Conservation (phyloP, 2,888 invertebrate species). For the Torymus texanus region DNA sequence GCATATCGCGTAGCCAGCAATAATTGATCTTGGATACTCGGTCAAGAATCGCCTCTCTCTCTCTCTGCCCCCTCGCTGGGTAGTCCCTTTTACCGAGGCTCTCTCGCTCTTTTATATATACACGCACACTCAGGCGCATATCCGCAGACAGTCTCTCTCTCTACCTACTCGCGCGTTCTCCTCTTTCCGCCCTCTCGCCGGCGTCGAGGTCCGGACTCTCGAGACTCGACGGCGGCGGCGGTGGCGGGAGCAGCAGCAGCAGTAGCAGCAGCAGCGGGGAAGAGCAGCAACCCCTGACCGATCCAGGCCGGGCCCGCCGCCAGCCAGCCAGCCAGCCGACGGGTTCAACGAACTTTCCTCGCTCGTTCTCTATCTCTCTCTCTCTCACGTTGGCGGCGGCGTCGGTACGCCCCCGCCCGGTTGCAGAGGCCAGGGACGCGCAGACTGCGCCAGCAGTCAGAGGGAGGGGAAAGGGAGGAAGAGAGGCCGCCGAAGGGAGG, state of each 20-base stretch:
- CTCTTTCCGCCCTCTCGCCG: constrained; percentile 11
- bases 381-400: constrained; percentile 6
- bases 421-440: neutral
- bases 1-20: neutral
- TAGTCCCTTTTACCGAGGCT: too few relatives aligned
- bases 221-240: constrained; percentile 50
- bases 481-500: neutral
- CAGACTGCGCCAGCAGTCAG: neutral
- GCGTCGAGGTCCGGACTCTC: constrained; percentile 37
- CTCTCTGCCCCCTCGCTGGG: neutral
- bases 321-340: constrained; percentile 28
- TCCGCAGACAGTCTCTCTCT: constrained; percentile 1
- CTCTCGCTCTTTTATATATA: too few relatives aligned
- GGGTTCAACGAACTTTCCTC: constrained; percentile 59
- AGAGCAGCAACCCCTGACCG: constrained; percentile 59
- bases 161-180: constrained; percentile 18
- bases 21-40: constrained; percentile 42
- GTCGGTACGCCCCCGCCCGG: constrained; percentile 1
- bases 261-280: neutral
- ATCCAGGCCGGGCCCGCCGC: constrained; percentile 59
- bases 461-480: neutral
- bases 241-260: neutral
- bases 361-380: neutral
- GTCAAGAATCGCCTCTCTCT: constrained; percentile 44
- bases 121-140: neutral